A percentile compares a stretch with the other conserved stretches of the same genome.
Evolutionary conservation across 2,113 vertebrate genomes (phyloP).

Genomic region (Apodemus sylvaticus): DNA sequence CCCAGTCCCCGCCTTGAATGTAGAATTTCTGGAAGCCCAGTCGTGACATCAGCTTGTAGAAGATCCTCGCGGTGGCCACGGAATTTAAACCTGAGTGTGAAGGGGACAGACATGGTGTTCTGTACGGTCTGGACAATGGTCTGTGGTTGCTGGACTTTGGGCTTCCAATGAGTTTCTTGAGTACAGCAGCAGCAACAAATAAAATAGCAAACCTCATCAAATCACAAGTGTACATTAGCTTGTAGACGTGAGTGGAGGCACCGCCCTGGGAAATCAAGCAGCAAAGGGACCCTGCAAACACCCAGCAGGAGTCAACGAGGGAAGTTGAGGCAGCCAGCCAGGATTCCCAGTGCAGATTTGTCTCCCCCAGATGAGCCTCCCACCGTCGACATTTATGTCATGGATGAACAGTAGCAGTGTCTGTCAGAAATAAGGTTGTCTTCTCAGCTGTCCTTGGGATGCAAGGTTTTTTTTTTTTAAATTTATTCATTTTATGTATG

Average conservation of each 20-base stretch:
- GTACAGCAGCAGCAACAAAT: background rate
- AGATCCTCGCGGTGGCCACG: conserved; percentile 82
- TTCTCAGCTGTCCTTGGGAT: too few relatives aligned
- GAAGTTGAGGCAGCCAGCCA: background rate
- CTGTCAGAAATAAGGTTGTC: background rate
- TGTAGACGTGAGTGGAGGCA: background rate
- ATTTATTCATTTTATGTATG: too few relatives aligned
- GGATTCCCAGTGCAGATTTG: background rate
- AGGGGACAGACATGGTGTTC: background rate
- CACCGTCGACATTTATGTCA: too few relatives aligned
- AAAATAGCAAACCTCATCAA: background rate
- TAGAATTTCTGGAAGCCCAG: conserved; percentile 87
- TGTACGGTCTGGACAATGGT: too few relatives aligned
- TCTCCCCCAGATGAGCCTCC: background rate
- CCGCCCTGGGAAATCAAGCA: background rate
- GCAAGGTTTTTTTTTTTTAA: too few relatives aligned
- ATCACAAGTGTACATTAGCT: too few relatives aligned
- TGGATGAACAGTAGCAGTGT: background rate
- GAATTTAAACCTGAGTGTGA: conserved; percentile 79
- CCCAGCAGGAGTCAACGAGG: background rate
- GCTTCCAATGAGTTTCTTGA: background rate
- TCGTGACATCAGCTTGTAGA: conserved; percentile 87
- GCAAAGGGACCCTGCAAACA: too few relatives aligned
- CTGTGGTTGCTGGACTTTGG: background rate
- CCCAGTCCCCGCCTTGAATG: conserved; percentile 87